Conservation (phyloP, 2,797 vertebrate species). For the Sebastes matsubarae region DNA sequence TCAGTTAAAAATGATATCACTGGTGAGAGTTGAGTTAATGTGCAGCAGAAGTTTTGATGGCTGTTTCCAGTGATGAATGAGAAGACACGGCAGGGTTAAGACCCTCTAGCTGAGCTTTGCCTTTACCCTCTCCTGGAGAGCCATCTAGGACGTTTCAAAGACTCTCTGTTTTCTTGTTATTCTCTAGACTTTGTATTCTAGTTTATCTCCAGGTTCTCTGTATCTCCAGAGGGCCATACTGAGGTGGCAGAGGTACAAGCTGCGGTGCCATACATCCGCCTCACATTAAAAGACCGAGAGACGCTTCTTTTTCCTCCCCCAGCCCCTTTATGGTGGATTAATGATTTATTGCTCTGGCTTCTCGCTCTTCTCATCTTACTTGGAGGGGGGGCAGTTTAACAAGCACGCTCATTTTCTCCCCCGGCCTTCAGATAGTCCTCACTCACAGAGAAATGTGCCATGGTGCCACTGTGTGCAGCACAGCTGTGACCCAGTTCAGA, state of each 20-base stretch:
- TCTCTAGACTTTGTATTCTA: background rate
- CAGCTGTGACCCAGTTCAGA: conserved; percentile 77
- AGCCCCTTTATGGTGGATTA: conserved; percentile 44
- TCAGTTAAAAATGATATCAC: background rate
- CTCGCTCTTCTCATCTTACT: conserved; percentile 54
- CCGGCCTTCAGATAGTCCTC: conserved; percentile 38
- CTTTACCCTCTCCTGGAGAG: background rate
- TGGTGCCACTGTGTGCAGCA: conserved; percentile 38
- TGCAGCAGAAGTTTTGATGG: background rate
- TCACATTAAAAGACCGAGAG: conserved; percentile 28
- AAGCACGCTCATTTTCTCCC: conserved; percentile 42
- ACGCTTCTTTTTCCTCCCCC: conserved; percentile 15
- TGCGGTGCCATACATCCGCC: background rate
- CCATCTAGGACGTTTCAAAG: background rate
- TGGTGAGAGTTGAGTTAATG: background rate
- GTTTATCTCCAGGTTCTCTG: background rate
- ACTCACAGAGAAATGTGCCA: conserved; percentile 51
- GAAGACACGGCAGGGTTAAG: background rate
- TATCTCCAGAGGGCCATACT: background rate
- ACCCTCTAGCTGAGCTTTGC: conserved; percentile 1
- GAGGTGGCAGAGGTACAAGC: background rate
- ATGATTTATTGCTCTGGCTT: conserved; percentile 63
- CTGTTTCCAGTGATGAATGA: conserved; percentile 23
- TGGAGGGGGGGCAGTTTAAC: conserved; percentile 49
- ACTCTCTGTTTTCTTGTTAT: background rate